Evolutionary conservation across 2,797 vertebrate genomes (phyloP).

Genomic region (Lates japonicus): DNA sequence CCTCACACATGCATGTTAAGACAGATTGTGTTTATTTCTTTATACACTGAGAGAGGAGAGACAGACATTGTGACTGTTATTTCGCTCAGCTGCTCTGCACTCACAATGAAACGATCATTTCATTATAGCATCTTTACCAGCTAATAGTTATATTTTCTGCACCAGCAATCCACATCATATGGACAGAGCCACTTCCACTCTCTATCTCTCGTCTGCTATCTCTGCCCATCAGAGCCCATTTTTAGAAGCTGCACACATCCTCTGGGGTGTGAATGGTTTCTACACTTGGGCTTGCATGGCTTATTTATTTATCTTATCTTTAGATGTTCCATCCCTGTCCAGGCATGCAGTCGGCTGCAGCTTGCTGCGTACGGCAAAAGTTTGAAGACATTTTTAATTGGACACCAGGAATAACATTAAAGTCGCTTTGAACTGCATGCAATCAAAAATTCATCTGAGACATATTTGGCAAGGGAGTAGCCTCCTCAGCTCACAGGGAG

Average conservation of each 20-base stretch:
- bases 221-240: conserved; percentile 57
- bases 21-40: conserved; percentile 1
- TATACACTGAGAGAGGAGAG: background rate
- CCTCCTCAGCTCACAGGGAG: conserved; percentile 17
- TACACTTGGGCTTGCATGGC: conserved; percentile 32
- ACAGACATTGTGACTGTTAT: conserved; percentile 40
- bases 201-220: conserved; percentile 39
- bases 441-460: conserved; percentile 74
- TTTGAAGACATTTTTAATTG: conserved; percentile 78
- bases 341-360: conserved; percentile 39
- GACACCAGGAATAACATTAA: conserved; percentile 78
- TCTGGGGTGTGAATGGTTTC: conserved; percentile 61
- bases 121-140: conserved; percentile 55
- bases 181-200: conserved; percentile 51
- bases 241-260: conserved; percentile 62
- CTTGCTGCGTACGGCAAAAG: conserved; percentile 40
- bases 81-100: conserved; percentile 34
- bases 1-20: background rate
- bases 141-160: conserved; percentile 74
- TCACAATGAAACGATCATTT: conserved; percentile 64
- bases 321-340: conserved; percentile 58
- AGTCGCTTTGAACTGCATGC: conserved; percentile 71
- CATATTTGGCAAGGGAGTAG: conserved; percentile 47
- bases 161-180: conserved; percentile 66
- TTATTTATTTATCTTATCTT: conserved; percentile 74